phyloP scores from a whole-genome alignment of 2,888 invertebrate genomes.

The Drosophila paranaensis region DNA sequence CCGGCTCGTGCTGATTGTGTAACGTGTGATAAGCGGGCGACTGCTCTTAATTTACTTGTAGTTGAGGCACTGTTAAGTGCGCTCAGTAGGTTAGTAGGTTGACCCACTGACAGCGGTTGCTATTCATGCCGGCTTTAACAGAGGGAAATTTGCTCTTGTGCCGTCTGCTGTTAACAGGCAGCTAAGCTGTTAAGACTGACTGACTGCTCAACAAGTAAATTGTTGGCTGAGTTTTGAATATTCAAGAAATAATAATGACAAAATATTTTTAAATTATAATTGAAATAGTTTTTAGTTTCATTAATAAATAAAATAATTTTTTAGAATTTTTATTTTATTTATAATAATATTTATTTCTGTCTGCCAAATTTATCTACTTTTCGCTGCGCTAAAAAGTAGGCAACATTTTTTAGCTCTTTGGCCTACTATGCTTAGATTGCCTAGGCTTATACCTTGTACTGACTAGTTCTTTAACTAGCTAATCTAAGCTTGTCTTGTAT shows the following conservation, averaged over 20 bases:
- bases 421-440: not conserved
- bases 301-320: not conserved
- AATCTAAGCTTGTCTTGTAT: not conserved
- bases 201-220: conserved; percentile 38
- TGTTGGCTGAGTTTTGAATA: not conserved
- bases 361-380: not conserved
- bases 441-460: too few species aligned
- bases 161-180: conserved; percentile 26
- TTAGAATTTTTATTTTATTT: not conserved
- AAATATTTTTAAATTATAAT: not conserved
- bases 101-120: conserved; percentile 24
- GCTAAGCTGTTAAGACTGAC: conserved; percentile 3
- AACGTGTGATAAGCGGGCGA: conserved; percentile 43
- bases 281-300: not conserved
- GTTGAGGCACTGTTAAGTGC: conserved; percentile 30
- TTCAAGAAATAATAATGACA: not conserved
- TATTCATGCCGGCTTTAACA: conserved; percentile 44
- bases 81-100: conserved; percentile 76
- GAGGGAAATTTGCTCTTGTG: conserved; percentile 69
- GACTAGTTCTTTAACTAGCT: not conserved
- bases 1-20: not conserved
- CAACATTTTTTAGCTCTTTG: not conserved
- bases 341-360: not conserved
- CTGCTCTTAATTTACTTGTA: conserved; percentile 41
- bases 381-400: not conserved